Evolutionary conservation across 2,113 vertebrate species (phyloP).

Genomic region (Scomber colias): DNA sequence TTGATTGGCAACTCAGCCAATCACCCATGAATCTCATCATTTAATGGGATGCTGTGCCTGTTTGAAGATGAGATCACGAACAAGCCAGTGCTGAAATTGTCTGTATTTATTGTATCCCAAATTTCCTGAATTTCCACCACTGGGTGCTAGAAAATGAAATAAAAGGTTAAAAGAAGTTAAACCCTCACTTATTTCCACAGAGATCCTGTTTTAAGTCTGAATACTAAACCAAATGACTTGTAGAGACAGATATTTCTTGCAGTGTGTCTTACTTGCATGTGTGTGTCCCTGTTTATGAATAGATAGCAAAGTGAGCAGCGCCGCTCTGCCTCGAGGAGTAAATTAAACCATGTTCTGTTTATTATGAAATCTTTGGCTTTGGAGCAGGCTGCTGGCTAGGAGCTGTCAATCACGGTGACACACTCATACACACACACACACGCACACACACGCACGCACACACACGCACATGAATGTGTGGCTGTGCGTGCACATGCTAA

Average conservation of each 20-base stretch:
- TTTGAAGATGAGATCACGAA: too few species aligned
- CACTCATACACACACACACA: not conserved
- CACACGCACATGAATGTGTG: not conserved
- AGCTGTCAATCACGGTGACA: conserved; percentile 72
- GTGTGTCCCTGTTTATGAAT: conserved; percentile 32
- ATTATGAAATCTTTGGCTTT: conserved; percentile 68
- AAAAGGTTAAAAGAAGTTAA: too few species aligned
- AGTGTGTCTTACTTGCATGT: conserved; percentile 12
- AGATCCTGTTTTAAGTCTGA: too few species aligned
- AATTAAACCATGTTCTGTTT: conserved; percentile 73
- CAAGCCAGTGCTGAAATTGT: too few species aligned
- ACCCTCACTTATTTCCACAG: too few species aligned
- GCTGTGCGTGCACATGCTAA: not conserved
- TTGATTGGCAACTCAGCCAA: too few species aligned
- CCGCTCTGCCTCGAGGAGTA: conserved; percentile 59
- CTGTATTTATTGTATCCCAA: too few species aligned
- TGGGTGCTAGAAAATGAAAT: too few species aligned
- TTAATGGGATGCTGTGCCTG: too few species aligned
- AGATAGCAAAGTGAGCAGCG: conserved; percentile 47
- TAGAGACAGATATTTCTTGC: conserved; percentile 20
- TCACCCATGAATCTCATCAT: too few species aligned
- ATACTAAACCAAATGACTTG: not conserved
- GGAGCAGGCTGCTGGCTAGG: conserved; percentile 55
- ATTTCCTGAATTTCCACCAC: too few species aligned
- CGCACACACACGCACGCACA: not conserved